Evolutionary conservation across 1,140 invertebrate genomes (phyloP), one percentile per base, ranked within the genome.

Genomic region (Wiebesia pumilae): DNA sequence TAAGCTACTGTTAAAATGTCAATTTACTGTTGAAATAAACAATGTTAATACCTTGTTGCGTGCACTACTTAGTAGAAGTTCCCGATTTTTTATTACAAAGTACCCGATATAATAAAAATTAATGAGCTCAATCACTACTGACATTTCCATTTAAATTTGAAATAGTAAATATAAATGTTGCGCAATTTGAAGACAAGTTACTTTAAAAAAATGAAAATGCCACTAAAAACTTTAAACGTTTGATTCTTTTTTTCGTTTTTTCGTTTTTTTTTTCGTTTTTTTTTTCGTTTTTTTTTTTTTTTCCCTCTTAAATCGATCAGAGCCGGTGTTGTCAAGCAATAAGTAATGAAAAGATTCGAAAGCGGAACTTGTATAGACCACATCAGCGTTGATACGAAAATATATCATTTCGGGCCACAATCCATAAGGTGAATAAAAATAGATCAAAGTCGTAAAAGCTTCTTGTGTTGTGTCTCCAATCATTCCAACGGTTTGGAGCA

Each of bases 261-360:
- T n/a, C n/a, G n/a, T n/a, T n/a, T n/a, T n/a, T n/a, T n/a, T n/a
- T n/a, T n/a, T n/a, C n/a, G n/a, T n/a, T n/a, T n/a, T n/a, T n/a
- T n/a, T n/a, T n/a, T n/a, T n/a, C n/a, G n/a, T 77, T 71, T 16
- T 3, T 54, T 35, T 30, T 80, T 85, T 71, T 33, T 80, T 85
- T 85, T 69, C n/a, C 58, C 71, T 75, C 40, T 69, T 80, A 71
- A 71, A 79, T 79, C n/a, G 24, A 71, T 85, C 24, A 43, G 51
- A 35, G 27, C 27, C 81, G 16, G 21, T 24, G n/a, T 43, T 33
- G 54, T 47, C 35, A 51, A 21, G 27, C 65, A 47, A 71, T 85
- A 85, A 85, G n/a, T 85, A 85, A 85, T 85, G 77, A 40, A 30
- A 84, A 84, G 38, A 84, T 84, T 79, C 65, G 77, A 79, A 80